Percentiles rank a stretch among this genome's conserved stretches.
Evolutionary conservation across 1,140 invertebrate genomes (phyloP).

Genomic region (Pogonomyrmex californicus): DNA sequence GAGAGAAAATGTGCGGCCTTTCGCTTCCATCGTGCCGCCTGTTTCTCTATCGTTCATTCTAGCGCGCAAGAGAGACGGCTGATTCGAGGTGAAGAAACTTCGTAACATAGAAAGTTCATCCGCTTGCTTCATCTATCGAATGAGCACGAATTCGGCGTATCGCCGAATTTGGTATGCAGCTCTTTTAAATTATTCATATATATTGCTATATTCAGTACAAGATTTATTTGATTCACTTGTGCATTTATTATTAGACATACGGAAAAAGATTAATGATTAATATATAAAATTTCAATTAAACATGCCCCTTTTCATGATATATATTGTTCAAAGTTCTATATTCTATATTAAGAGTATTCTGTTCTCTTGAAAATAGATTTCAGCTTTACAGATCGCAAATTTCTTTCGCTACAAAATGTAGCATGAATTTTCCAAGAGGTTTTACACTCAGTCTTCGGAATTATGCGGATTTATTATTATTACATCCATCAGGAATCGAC

Average conservation of each 20-base stretch:
- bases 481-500: slow-evolving; percentile 40
- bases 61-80: slow-evolving; percentile 8
- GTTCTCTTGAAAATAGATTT: not conserved
- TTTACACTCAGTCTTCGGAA: not conserved
- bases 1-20: slow-evolving; percentile 65
- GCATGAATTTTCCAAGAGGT: not conserved
- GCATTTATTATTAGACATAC: not conserved
- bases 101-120: slow-evolving; percentile 44
- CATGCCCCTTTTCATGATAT: not conserved
- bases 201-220: not conserved
- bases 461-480: slow-evolving; percentile 30
- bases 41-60: slow-evolving; percentile 25
- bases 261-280: not conserved
- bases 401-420: not conserved
- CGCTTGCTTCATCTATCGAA: slow-evolving; percentile 1
- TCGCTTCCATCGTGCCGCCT: slow-evolving; percentile 58
- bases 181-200: not conserved
- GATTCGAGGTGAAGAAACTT: not conserved
- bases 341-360: too few species aligned
- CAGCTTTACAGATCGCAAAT: not conserved
- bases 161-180: not conserved
- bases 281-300: not conserved
- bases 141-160: not conserved
- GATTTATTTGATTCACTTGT: not conserved
- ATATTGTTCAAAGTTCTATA: not conserved